Conservation (phyloP, 2,113 vertebrate species). For the Heterocephalus glaber region DNA sequence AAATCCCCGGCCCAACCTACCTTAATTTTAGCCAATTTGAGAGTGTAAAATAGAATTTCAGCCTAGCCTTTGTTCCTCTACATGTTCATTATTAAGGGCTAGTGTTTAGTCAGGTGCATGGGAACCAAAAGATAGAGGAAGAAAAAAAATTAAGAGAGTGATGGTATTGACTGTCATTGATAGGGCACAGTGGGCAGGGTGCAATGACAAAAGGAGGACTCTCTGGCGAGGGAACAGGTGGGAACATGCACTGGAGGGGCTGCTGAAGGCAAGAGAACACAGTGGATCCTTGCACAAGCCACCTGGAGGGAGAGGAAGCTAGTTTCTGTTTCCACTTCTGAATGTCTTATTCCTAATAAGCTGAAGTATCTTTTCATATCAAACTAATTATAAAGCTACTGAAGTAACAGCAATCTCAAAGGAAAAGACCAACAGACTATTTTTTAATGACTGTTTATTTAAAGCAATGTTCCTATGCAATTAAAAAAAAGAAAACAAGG, state of each 20-base stretch:
- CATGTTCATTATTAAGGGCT: neutral
- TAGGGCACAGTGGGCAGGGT: neutral
- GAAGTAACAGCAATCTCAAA: neutral
- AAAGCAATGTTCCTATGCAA: neutral
- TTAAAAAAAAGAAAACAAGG: neutral
- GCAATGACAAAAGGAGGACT: too few species aligned
- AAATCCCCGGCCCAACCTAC: too few species aligned
- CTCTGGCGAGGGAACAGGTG: neutral
- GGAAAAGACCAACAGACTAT: neutral
- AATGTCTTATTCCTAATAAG: neutral
- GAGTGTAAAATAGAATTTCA: neutral
- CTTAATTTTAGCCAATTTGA: neutral
- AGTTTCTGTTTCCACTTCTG: neutral
- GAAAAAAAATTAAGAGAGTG: neutral
- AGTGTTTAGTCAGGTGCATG: neutral
- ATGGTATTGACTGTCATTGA: neutral
- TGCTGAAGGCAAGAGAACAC: too few species aligned
- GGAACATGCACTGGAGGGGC: accelerated
- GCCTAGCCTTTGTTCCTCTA: neutral
- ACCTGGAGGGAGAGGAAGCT: neutral
- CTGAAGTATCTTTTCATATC: neutral
- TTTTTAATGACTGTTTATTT: neutral
- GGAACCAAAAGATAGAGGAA: neutral
- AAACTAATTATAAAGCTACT: neutral
- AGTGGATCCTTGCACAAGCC: neutral